These are phyloP conservation scores for Emmelina monodactyla DNA, from an alignment of 2,888 invertebrate species.

Conservation along the genomic window DNA sequence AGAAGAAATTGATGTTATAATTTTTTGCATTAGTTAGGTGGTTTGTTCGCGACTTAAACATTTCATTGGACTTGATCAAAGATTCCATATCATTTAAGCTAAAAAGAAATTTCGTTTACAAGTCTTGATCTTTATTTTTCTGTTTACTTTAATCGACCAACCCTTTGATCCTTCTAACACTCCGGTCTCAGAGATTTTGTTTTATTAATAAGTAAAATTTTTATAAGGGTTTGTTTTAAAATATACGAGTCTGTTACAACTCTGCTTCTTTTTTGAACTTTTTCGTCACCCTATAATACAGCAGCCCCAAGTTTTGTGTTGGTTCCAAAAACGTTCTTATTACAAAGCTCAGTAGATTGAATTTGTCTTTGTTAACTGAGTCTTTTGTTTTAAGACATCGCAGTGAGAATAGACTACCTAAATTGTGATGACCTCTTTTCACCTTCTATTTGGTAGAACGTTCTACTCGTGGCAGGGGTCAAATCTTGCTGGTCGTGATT, in stretches of 20 bases:
- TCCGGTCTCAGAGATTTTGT: no score
- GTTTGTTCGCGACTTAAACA: neutral
- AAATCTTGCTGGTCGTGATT: slow-evolving; percentile 23
- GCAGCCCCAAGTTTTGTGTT: slow-evolving; percentile 25
- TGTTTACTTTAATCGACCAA: no score
- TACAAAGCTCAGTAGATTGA: slow-evolving; percentile 21
- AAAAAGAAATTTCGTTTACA: neutral
- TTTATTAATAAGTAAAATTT: no score
- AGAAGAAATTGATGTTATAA: slow-evolving; percentile 11
- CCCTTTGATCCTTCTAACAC: no score
- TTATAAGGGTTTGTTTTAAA: no score
- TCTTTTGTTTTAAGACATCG: slow-evolving; percentile 47
- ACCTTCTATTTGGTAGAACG: slow-evolving; percentile 17
- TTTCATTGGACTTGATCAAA: neutral
- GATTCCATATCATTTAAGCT: neutral
- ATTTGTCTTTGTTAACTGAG: slow-evolving; percentile 18
- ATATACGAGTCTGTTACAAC: no score
- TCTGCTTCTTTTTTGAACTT: slow-evolving; percentile 25
- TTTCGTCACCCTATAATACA: slow-evolving; percentile 39
- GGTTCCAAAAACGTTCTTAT: slow-evolving; percentile 27
- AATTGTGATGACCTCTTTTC: slow-evolving; percentile 32
- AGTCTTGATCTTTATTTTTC: no score
- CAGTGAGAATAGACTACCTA: slow-evolving; percentile 35
- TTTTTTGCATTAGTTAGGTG: neutral
- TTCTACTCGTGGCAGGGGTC: slow-evolving; percentile 20